Evolutionary conservation across 2,888 invertebrate species (phyloP).

Genomic region (Acanthacorydalis orientalis): DNA sequence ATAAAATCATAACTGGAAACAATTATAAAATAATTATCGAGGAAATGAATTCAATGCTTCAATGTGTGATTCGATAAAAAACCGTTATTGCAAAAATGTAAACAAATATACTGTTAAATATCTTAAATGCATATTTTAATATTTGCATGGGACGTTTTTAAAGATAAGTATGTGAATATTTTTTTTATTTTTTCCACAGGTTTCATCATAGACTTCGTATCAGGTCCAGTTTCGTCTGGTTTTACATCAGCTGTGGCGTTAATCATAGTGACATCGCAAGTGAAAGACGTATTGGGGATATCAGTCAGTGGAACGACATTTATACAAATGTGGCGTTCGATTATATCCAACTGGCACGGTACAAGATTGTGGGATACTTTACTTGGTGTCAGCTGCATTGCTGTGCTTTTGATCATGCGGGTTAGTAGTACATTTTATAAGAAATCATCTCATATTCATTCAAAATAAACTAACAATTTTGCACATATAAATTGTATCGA

Average conservation of each 20-base stretch:
- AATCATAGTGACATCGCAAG: slow-evolving; percentile 77
- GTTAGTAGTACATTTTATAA: slow-evolving; percentile 28
- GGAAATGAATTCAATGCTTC: no score
- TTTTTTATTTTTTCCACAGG: slow-evolving; percentile 27
- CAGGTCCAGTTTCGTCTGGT: slow-evolving; percentile 75
- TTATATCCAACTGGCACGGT: slow-evolving; percentile 45
- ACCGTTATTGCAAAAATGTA: no score
- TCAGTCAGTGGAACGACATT: slow-evolving; percentile 56
- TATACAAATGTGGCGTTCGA: slow-evolving; percentile 57
- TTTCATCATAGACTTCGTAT: slow-evolving; percentile 77
- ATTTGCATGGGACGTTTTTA: no score
- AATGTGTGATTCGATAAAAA: no score
- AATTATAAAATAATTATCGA: no score
- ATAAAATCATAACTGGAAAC: no score
- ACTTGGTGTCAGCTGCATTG: slow-evolving; percentile 58
- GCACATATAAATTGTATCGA: no score
- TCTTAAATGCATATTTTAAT: no score
- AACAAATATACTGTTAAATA: no score
- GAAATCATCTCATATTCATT: not conserved
- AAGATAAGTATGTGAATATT: not conserved
- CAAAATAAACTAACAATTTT: not conserved
- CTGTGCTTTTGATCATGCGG: slow-evolving; percentile 57
- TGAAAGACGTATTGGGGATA: slow-evolving; percentile 68
- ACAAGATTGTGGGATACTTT: slow-evolving; percentile 56
- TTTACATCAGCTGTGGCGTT: slow-evolving; percentile 83